A percentile compares a stretch with the other conserved stretches of the same genome.
These are phyloP conservation scores for Aeoliscus strigatus DNA, from an alignment of 2,797 vertebrate species.

Conservation along the genomic window DNA sequence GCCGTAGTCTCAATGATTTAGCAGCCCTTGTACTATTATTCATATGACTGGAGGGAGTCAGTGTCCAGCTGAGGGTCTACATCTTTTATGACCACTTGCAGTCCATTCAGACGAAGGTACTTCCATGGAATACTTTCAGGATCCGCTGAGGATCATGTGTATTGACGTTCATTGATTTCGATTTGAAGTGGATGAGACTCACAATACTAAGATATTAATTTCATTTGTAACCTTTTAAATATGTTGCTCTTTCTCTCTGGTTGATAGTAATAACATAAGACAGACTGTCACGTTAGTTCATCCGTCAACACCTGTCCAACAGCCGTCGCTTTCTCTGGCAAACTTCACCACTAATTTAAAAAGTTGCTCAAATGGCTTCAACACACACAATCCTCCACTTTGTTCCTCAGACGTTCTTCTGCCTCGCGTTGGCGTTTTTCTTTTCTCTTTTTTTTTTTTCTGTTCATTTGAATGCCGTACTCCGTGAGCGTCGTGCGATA, in stretches of 20 bases:
- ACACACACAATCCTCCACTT: conserved; percentile 36
- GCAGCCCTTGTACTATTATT: conserved; percentile 77
- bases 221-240: conserved; percentile 24
- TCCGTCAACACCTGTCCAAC: conserved; percentile 37
- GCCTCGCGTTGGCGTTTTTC: conserved; percentile 29
- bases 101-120: conserved; percentile 70
- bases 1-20: conserved; percentile 73
- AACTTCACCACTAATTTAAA: conserved; percentile 46
- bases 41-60: conserved; percentile 68
- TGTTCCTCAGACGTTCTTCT: conserved; percentile 34
- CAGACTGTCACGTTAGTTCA: conserved; percentile 51
- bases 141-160: conserved; percentile 54
- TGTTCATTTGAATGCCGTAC: conserved; percentile 43
- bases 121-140: conserved; percentile 63
- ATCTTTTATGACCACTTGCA: conserved; percentile 76
- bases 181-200: conserved; percentile 25
- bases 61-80: conserved; percentile 66
- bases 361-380: conserved; percentile 40
- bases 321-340: conserved; percentile 38
- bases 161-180: conserved; percentile 62
- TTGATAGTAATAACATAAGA: conserved; percentile 37
- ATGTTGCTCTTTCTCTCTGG: conserved; percentile 6
- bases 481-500: conserved; percentile 22
- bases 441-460: too few species aligned
- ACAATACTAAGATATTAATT: conserved; percentile 9